Conservation (phyloP, 1,140 invertebrate genomes). For the Plodia interpunctella region DNA sequence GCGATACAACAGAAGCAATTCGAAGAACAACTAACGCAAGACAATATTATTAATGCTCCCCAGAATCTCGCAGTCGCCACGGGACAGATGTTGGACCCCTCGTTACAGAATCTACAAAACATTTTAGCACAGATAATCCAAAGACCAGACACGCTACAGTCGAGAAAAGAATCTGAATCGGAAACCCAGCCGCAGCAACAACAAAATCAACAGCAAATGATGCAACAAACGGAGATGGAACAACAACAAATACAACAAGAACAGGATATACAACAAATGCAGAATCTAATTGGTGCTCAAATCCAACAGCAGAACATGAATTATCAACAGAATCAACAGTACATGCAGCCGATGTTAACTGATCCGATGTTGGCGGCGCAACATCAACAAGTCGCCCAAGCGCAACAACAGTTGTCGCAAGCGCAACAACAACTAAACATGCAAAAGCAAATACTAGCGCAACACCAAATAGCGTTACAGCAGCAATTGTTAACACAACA, state of each 20-base stretch:
- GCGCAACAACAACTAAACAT: slow-evolving; percentile 67
- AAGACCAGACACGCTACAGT: slow-evolving; percentile 55
- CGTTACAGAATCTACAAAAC: slow-evolving; percentile 69
- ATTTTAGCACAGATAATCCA: slow-evolving; percentile 71
- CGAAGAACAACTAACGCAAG: slow-evolving; percentile 62
- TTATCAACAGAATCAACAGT: slow-evolving; percentile 61
- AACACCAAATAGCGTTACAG: slow-evolving; percentile 68
- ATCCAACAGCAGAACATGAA: slow-evolving; percentile 64
- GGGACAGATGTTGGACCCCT: slow-evolving; percentile 61
- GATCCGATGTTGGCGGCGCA: slow-evolving; percentile 55
- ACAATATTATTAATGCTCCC: slow-evolving; percentile 53
- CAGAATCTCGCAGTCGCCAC: slow-evolving; percentile 55
- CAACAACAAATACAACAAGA: slow-evolving; percentile 50
- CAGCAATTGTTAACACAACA: slow-evolving; percentile 64
- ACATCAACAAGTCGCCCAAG: slow-evolving; percentile 61
- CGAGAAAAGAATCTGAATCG: slow-evolving; percentile 66
- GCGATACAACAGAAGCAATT: slow-evolving; percentile 75
- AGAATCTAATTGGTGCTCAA: slow-evolving; percentile 56
- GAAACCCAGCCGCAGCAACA: slow-evolving; percentile 45
- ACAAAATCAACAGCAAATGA: slow-evolving; percentile 38
- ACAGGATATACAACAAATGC: slow-evolving; percentile 54
- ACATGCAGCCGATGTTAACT: slow-evolving; percentile 44
- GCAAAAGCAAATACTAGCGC: slow-evolving; percentile 65
- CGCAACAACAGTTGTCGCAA: slow-evolving; percentile 66
- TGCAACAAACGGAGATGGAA: slow-evolving; percentile 40